phyloP scores from a whole-genome alignment of 2,797 vertebrate genomes.

The Geotrypetes seraphini region DNA sequence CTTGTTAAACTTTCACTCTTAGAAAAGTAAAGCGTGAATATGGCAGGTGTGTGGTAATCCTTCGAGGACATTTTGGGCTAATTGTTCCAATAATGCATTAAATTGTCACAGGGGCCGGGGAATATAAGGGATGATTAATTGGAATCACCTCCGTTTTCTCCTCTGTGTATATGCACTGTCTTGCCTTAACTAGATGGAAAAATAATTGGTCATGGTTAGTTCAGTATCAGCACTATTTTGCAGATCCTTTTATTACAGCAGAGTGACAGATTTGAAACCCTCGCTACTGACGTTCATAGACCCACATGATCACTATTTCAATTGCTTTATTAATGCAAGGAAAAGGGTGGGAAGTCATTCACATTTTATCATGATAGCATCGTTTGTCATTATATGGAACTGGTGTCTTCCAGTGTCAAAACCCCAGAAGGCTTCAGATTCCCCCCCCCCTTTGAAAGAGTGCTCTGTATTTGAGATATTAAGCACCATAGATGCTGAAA shows the following conservation, averaged over 20 bases:
- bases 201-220: slow-evolving; percentile 27
- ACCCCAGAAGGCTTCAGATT: too few relatives aligned
- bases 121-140: slow-evolving; percentile 70
- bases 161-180: slow-evolving; percentile 35
- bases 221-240: slow-evolving; percentile 10
- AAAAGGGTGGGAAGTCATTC: slow-evolving; percentile 19
- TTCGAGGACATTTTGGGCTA: slow-evolving; percentile 52
- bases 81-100: slow-evolving; percentile 69
- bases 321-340: slow-evolving; percentile 44
- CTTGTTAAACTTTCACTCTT: slow-evolving; percentile 6
- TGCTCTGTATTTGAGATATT: too few relatives aligned
- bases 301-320: slow-evolving; percentile 32
- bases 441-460: too few relatives aligned
- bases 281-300: slow-evolving; percentile 41
- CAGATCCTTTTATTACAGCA: slow-evolving; percentile 38
- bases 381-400: slow-evolving; percentile 40
- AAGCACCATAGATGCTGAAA: too few relatives aligned
- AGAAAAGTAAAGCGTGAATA: slow-evolving; percentile 26
- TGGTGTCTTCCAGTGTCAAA: too few relatives aligned
- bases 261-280: slow-evolving; percentile 39
- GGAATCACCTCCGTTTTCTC: slow-evolving; percentile 49
- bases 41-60: slow-evolving; percentile 32
- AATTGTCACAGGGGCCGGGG: slow-evolving; percentile 50
- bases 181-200: slow-evolving; percentile 18
- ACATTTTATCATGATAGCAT: slow-evolving; percentile 25